Conservation (phyloP, 2,113 vertebrate genomes). For the Gallinago paraguaiae region DNA sequence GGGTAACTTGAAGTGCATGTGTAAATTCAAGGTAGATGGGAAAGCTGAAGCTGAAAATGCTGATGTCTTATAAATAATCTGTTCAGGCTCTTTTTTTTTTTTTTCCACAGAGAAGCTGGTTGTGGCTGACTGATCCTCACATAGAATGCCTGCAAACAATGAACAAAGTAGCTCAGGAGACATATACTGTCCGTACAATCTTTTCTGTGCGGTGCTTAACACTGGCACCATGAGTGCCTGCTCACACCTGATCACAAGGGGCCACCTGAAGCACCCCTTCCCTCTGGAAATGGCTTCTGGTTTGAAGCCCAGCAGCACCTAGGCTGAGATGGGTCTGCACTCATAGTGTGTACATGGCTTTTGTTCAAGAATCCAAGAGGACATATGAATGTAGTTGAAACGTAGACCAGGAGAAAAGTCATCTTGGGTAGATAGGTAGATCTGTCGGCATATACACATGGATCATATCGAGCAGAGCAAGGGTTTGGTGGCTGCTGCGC, state of each 20-base stretch:
- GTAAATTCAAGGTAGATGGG: neutral
- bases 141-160: neutral
- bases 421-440: neutral
- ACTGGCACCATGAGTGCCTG: accelerated
- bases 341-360: neutral
- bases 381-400: neutral
- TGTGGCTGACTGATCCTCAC: neutral
- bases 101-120: neutral
- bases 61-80: neutral
- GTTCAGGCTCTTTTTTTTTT: neutral
- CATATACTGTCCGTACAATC: too few species aligned
- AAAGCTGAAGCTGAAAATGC: neutral
- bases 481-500: neutral
- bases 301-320: neutral
- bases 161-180: neutral
- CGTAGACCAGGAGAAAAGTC: neutral
- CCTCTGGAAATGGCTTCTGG: neutral
- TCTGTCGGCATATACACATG: accelerated
- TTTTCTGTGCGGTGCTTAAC: too few species aligned
- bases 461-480: neutral
- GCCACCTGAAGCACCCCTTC: neutral
- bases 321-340: neutral
- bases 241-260: neutral
- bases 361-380: neutral
- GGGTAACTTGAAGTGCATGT: neutral